phyloP scores from a whole-genome alignment of 2,797 vertebrate genomes.

The Malurus leucopterus region DNA sequence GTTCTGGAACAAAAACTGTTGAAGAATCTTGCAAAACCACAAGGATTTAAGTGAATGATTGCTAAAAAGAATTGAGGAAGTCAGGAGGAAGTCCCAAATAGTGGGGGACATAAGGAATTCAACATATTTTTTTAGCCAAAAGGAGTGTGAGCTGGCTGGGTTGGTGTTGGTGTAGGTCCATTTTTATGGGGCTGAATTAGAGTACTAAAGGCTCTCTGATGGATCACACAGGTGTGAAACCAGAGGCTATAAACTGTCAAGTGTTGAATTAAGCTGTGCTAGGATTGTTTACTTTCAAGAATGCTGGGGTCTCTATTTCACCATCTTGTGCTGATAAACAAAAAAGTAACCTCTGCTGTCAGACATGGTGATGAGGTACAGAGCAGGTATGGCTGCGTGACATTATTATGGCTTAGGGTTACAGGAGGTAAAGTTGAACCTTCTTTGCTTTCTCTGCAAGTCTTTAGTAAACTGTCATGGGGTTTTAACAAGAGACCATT shows the following conservation, averaged over 20 bases:
- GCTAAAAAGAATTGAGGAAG: neutral
- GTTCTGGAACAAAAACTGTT: neutral
- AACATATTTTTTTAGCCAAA: neutral
- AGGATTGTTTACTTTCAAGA: neutral
- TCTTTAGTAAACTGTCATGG: neutral
- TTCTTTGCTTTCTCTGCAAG: neutral
- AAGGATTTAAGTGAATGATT: neutral
- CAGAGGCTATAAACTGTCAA: neutral
- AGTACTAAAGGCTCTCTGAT: neutral
- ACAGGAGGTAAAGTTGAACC: neutral
- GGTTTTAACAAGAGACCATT: neutral
- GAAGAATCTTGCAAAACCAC: neutral
- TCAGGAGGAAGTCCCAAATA: neutral
- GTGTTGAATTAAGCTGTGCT: neutral
- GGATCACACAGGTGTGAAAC: neutral
- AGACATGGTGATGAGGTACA: neutral
- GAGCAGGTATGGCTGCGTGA: neutral
- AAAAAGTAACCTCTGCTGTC: neutral
- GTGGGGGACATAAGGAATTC: neutral
- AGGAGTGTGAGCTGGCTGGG: neutral
- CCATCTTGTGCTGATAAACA: neutral
- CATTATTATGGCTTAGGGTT: neutral
- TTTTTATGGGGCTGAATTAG: neutral
- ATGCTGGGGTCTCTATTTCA: neutral
- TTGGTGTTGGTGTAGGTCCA: rapidly evolving